Conservation (phyloP, 1,140 invertebrate genomes). For the Danaus plexippus region DNA sequence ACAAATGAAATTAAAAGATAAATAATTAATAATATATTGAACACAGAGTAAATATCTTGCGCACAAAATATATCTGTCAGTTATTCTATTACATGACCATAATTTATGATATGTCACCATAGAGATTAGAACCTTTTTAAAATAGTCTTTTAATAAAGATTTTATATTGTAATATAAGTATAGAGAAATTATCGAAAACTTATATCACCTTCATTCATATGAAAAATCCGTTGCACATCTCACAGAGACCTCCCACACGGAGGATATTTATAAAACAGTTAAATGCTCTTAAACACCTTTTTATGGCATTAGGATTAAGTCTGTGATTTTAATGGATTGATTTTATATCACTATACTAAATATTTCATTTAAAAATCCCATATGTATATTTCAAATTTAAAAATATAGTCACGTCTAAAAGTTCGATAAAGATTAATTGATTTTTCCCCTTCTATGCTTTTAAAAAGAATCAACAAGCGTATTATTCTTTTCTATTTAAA, state of each 20-base stretch:
- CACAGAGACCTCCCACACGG: slow-evolving; percentile 37
- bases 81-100: too few relatives aligned
- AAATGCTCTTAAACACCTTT: not conserved
- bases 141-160: too few relatives aligned
- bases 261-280: slow-evolving; percentile 6
- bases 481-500: slow-evolving; percentile 19
- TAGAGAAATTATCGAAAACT: slow-evolving; percentile 16
- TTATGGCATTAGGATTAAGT: not conserved
- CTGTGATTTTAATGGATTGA: slow-evolving; percentile 4
- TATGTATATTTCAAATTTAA: too few relatives aligned
- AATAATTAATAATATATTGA: too few relatives aligned
- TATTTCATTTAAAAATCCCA: slow-evolving; percentile 2
- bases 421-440: slow-evolving; percentile 33
- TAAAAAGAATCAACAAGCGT: slow-evolving; percentile 13
- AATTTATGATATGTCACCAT: too few relatives aligned
- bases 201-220: slow-evolving; percentile 26
- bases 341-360: slow-evolving; percentile 3
- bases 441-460: slow-evolving; percentile 26
- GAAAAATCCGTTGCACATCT: slow-evolving; percentile 22
- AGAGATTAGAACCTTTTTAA: too few relatives aligned
- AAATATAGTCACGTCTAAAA: too few relatives aligned
- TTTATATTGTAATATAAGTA: too few relatives aligned
- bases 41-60: too few relatives aligned
- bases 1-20: too few relatives aligned
- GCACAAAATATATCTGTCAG: too few relatives aligned